Evolutionary conservation across 2,888 invertebrate species (phyloP).

Genomic region (Xanthorhoe spadicearia): DNA sequence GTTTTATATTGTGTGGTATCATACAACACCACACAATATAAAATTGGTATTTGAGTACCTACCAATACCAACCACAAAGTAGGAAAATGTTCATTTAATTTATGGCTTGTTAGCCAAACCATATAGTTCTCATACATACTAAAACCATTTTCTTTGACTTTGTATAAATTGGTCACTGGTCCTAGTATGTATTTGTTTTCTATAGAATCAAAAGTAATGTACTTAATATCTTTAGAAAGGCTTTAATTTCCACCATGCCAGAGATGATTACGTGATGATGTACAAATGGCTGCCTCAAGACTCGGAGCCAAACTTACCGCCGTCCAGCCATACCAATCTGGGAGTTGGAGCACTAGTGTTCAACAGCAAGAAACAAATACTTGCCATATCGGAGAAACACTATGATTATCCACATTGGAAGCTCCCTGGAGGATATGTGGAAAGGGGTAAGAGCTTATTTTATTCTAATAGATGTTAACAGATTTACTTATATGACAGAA

Average conservation of each 20-base stretch:
- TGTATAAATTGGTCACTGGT: neutral
- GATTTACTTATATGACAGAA: neutral
- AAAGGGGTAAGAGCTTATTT: constrained; percentile 85
- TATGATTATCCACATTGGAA: constrained; percentile 91
- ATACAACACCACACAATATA: too few species aligned
- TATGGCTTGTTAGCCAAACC: too few species aligned
- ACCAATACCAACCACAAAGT: too few species aligned
- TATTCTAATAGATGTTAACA: neutral
- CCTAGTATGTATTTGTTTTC: neutral
- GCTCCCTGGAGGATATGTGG: constrained; percentile 96
- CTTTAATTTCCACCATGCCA: constrained; percentile 96
- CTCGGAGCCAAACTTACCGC: constrained; percentile 88
- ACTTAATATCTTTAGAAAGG: constrained; percentile 86
- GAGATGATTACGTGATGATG: constrained; percentile 91
- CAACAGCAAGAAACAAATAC: constrained; percentile 89
- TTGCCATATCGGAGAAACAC: constrained; percentile 92
- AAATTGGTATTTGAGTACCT: too few species aligned
- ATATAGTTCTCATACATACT: neutral
- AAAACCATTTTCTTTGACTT: neutral
- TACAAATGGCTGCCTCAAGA: constrained; percentile 90
- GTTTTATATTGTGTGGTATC: too few species aligned
- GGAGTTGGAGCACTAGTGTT: constrained; percentile 95
- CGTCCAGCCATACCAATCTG: constrained; percentile 89
- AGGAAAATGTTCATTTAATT: too few species aligned
- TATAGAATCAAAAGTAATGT: constrained; percentile 29